Evolutionary conservation across 2,113 vertebrate species (phyloP), one percentile per base, ranked within the genome.

Genomic region (Sciurus niger): DNA sequence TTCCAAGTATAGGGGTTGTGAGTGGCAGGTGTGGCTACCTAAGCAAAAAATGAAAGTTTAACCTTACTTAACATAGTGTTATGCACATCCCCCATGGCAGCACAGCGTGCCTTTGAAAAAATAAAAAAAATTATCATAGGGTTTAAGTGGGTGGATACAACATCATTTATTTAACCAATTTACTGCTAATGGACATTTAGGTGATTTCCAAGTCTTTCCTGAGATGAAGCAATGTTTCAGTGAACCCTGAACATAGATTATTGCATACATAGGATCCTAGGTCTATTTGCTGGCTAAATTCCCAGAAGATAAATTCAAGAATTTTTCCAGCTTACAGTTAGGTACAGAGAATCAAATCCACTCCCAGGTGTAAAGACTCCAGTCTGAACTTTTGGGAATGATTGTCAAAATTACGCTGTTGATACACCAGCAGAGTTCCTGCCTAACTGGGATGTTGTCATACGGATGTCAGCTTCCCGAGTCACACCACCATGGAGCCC

Each of bases 301-400:
- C 51, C 48, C 74, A 84, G 85, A 77, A 84, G 37, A 84, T 72
- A n/a, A 63, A 34, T 46, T 92, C 40, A 68, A 73, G 58, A 96
- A 95, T 90, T 65, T 77, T 78, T 85, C n/a, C 58, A 72, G 34
- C 53, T n/a, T 48, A 51, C n/a, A 83, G 86, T 93, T 72, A 72
- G 43, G 68, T 51, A 40, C 51, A 85, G 65, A 80, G 28, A 53
- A 73, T 34, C 34, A 87, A 37, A 34, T 67, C 34, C 16, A 88
- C n/a, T 63, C 37, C 68, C 77, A 28, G 30, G 24, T 24, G 8
- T 72, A 30, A 83, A 92, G 46, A 72, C 46, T 96, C 34, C 4
- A 63, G 60, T 68, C 43, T 22, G 72, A 70, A 84, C 55, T 79
- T 88, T 53, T 28, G 60, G 53, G 37, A 89, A n/a, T 86, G 53